Conservation (phyloP, 2,797 vertebrate species). For the Leptodactylus fallax region DNA sequence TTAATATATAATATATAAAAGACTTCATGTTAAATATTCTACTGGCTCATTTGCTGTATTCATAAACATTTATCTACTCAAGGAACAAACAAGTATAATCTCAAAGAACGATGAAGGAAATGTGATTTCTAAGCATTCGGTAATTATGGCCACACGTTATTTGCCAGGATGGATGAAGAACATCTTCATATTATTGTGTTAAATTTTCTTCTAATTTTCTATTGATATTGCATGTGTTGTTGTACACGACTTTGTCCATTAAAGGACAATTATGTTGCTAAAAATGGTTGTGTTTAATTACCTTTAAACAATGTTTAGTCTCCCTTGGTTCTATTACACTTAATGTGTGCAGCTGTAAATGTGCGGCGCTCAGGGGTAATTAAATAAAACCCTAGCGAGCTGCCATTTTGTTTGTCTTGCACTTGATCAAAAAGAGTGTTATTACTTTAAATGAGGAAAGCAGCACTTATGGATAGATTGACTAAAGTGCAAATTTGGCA, state of each 20-base stretch:
- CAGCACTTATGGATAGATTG: not conserved
- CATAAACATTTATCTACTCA: not conserved
- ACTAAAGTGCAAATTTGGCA: not conserved
- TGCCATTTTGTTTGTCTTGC: conserved; percentile 37
- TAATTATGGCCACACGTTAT: not conserved
- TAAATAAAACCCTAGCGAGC: not conserved
- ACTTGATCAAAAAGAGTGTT: not conserved
- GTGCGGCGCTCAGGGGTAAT: not conserved
- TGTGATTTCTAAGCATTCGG: not conserved
- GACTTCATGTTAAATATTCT: not conserved
- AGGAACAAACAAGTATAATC: not conserved
- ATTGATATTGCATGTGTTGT: not conserved
- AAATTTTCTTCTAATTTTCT: not conserved
- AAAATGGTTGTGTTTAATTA: conserved; percentile 1
- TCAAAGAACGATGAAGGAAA: conserved; percentile 1
- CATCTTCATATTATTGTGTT: not conserved
- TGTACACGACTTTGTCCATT: not conserved
- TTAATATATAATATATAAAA: not conserved
- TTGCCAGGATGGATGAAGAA: not conserved
- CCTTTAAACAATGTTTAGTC: conserved; percentile 41
- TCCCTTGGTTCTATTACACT: not conserved
- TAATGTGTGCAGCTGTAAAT: conserved; percentile 36
- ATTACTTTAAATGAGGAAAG: not conserved
- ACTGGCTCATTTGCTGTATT: not conserved
- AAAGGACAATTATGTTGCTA: conserved; percentile 10